Evolutionary conservation across 2,113 vertebrate species (phyloP), one percentile per base, ranked within the genome.

Genomic region (Daubentonia madagascariensis): DNA sequence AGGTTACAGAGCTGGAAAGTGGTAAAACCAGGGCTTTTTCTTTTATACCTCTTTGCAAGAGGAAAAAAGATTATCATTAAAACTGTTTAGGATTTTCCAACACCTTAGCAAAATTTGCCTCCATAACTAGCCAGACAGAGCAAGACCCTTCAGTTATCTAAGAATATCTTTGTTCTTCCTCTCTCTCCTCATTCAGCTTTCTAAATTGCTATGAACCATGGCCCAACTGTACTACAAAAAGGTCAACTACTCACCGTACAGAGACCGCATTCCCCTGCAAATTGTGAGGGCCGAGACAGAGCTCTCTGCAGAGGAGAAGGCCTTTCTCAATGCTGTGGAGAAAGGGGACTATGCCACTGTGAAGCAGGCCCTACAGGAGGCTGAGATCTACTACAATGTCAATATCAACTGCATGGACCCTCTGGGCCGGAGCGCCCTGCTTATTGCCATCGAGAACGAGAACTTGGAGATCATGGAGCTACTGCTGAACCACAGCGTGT

Each of bases 381-480:
- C 99, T 0, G 99, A 99, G 98, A 99, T 99, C 98, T 99, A 99
- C 98, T 99, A 99, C 99, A 99, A 99, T 99, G 99, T 99, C 99
- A 99, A 99, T 92, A 99, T 99, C 78, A 99, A 99, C 99, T 99
- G 99, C 59, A 99, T 99, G 99, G 99, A 99, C 98, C 99, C 99
- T 37, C 98, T 99, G 89, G 99, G 99, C 61, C 99, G 99, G 97
- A 99, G 99, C 5, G 99, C 99, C 65, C 99, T 99, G 3, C 99
- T 99, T 97, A 99, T 99, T 92, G 99, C 99, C 98, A 99, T 99
- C 98, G 99, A 99, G 98, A 99, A 99, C 25, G 99, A 99, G 98
- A 99, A 99, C 98, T 98, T 99, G 98, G 99, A 99, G 98, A 99
- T 99, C 98, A 99, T 99, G 99, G 99, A 99, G 98, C 98, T 99